These are phyloP conservation scores for Achlya flavicornis DNA, from an alignment of 2,888 invertebrate genomes.

Conservation along the genomic window DNA sequence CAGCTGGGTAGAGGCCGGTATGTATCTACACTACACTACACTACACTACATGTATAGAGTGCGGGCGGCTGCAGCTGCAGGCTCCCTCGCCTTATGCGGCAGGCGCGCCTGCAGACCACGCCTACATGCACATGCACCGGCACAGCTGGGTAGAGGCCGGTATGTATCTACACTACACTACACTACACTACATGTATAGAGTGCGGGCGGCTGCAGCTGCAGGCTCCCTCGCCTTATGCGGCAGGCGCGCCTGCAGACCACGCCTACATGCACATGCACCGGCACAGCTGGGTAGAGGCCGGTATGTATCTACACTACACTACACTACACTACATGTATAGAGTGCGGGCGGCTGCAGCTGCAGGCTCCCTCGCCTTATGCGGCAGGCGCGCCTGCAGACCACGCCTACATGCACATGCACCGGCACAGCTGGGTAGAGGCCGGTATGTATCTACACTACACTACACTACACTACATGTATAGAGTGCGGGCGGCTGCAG, in stretches of 20 bases:
- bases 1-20: conserved; percentile 89
- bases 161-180: conserved; percentile 18
- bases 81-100: conserved; percentile 84
- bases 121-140: conserved; percentile 80
- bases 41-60: conserved; percentile 82
- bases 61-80: conserved; percentile 86
- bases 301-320: too few relatives aligned
- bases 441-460: too few relatives aligned
- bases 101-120: conserved; percentile 42
- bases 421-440: too few relatives aligned
- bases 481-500: conserved; percentile 87
- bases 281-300: too few relatives aligned
- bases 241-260: conserved; percentile 25
- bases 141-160: conserved; percentile 91
- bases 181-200: conserved; percentile 81
- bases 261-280: too few relatives aligned
- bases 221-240: conserved; percentile 85
- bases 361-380: conserved; percentile 84
- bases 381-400: conserved; percentile 32
- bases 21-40: conserved; percentile 7
- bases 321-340: conserved; percentile 65
- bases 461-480: conserved; percentile 58
- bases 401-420: too few relatives aligned
- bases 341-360: conserved; percentile 85
- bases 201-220: conserved; percentile 81